Conservation (phyloP, 2,888 invertebrate species). For the Sceliomorpha sp. region DNA sequence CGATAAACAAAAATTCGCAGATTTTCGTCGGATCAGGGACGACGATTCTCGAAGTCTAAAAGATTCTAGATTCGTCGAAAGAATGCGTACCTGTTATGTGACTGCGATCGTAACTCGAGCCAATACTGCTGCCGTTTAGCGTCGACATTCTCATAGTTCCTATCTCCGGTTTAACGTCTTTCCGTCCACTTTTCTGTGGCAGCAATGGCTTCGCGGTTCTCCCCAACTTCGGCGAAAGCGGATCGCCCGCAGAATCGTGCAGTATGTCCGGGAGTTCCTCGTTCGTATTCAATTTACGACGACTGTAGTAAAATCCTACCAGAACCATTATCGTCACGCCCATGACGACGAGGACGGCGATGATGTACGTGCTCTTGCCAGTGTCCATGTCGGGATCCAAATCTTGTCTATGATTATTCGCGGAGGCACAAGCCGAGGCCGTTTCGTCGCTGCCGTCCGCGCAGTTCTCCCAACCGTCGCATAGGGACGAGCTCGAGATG, state of each 20-base stretch:
- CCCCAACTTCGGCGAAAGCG: conserved; percentile 82
- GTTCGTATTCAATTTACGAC: conserved; percentile 80
- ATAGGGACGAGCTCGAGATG: conserved; percentile 85
- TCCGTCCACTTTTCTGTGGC: conserved; percentile 75
- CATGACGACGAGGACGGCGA: conserved; percentile 82
- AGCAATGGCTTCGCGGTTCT: conserved; percentile 78
- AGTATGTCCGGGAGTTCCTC: conserved; percentile 82
- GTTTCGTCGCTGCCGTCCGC: conserved; percentile 87
- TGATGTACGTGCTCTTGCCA: conserved; percentile 82
- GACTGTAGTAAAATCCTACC: conserved; percentile 82
- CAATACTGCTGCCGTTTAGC: conserved; percentile 83
- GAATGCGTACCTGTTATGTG: conserved; percentile 84
- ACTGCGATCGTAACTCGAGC: conserved; percentile 86
- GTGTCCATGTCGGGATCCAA: conserved; percentile 66
- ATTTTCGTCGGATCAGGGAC: too few relatives aligned
- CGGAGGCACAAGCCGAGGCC: conserved; percentile 83
- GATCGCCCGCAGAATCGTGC: conserved; percentile 85
- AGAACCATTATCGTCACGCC: conserved; percentile 82
- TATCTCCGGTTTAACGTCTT: conserved; percentile 74
- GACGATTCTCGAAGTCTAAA: too few relatives aligned
- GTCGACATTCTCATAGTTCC: conserved; percentile 85
- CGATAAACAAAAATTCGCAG: too few relatives aligned
- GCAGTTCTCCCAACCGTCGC: conserved; percentile 90
- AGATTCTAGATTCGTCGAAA: not conserved
- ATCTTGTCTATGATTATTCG: conserved; percentile 79